phyloP scores from a whole-genome alignment of 2,113 vertebrate species.

The Ovibos moschatus region DNA sequence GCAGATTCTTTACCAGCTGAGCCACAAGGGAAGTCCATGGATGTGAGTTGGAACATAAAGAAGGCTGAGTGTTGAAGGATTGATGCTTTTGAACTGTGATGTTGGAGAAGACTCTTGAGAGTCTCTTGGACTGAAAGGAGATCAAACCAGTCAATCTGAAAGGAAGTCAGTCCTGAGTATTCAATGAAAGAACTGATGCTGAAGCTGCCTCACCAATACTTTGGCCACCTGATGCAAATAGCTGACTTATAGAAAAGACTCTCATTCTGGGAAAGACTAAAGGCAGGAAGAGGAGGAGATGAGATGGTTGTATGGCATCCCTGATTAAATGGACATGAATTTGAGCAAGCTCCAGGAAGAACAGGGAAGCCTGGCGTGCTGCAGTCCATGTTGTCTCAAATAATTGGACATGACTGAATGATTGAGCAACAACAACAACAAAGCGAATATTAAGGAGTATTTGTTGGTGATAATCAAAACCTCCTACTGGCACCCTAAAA shows the following conservation, averaged over 20 bases:
- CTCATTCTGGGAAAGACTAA: background rate
- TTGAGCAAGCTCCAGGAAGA: background rate
- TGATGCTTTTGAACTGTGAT: background rate
- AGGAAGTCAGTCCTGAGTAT: background rate
- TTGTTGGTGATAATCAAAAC: background rate
- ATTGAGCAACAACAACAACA: background rate
- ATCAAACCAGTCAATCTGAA: background rate
- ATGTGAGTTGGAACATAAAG: background rate
- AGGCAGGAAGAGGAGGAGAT: background rate
- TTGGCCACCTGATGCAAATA: background rate
- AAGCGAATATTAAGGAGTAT: background rate
- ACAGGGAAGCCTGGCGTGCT: background rate
- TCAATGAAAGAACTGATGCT: background rate
- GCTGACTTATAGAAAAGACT: background rate
- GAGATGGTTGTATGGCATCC: background rate
- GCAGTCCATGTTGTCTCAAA: background rate
- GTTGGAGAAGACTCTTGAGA: background rate
- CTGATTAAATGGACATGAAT: background rate
- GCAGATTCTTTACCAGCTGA: background rate
- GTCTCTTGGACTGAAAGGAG: background rate
- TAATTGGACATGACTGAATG: rapidly evolving
- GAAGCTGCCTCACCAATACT: background rate
- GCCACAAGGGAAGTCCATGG: background rate
- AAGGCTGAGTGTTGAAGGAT: background rate
- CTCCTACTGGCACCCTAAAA: background rate